Percentiles rank a stretch among this genome's conserved stretches.
Conservation (phyloP, 2,113 vertebrate species). For the Notarius quadriscutis region DNA sequence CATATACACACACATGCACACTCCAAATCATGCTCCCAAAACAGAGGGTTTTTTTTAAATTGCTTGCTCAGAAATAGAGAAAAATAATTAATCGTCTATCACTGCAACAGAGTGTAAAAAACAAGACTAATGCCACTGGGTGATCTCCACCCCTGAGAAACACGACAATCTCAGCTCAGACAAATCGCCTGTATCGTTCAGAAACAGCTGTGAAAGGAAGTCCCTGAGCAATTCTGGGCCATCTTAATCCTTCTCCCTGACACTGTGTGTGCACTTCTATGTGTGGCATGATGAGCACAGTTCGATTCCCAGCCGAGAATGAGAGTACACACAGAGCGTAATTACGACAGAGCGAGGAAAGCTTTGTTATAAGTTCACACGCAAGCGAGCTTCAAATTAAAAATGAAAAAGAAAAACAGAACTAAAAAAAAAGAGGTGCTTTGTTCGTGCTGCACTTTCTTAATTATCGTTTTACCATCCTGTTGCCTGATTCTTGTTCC, state of each 20-base stretch:
- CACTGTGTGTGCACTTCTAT: conserved; percentile 5
- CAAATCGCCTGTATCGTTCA: conserved; percentile 53
- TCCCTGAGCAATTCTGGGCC: conserved; percentile 51
- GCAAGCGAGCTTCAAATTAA: conserved; percentile 41
- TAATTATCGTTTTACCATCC: conserved; percentile 30
- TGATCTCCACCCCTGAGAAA: conserved; percentile 47
- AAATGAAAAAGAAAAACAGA: conserved; percentile 17
- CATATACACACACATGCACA: background rate
- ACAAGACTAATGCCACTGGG: conserved; percentile 44
- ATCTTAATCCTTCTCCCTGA: conserved; percentile 32
- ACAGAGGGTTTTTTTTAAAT: background rate
- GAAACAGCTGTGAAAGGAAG: conserved; percentile 53
- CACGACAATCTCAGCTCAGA: conserved; percentile 24
- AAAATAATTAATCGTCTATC: conserved; percentile 30
- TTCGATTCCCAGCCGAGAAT: conserved; percentile 26
- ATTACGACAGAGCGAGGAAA: conserved; percentile 21
- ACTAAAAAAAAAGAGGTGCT: background rate
- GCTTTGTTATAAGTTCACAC: conserved; percentile 40
- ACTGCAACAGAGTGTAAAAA: conserved; percentile 35
- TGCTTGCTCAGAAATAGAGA: conserved; percentile 6
- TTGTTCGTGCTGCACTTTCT: background rate
- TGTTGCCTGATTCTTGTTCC: background rate
- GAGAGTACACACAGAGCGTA: conserved; percentile 4
- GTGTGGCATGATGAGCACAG: conserved; percentile 11
- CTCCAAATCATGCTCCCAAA: background rate